These are phyloP conservation scores for Oncopodura yosiiana DNA, from an alignment of 1,140 invertebrate genomes.

Conservation along the genomic window DNA sequence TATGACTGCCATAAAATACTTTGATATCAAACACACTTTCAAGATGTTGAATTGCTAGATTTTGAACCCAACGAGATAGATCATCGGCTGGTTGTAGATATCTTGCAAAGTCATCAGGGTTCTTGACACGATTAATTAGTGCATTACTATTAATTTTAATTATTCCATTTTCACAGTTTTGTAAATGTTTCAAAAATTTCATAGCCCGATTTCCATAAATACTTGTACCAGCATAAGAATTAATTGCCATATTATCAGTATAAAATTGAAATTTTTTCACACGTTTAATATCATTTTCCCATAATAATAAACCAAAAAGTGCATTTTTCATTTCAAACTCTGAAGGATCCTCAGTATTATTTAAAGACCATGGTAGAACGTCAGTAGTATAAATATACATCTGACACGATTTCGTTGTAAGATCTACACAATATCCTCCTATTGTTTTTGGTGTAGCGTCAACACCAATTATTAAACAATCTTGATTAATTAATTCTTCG, in stretches of 20 bases:
- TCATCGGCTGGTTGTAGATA: slow-evolving; percentile 15
- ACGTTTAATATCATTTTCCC: slow-evolving; percentile 1
- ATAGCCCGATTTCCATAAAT: not conserved
- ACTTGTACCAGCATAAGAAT: not conserved
- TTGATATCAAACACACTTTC: no score
- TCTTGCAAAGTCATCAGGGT: not conserved
- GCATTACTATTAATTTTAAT: no score
- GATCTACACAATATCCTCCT: slow-evolving; percentile 11
- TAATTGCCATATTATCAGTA: not conserved
- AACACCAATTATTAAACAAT: slow-evolving; percentile 8
- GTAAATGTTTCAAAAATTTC: slow-evolving; percentile 12
- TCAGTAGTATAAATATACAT: not conserved
- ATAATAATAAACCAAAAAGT: slow-evolving; percentile 3
- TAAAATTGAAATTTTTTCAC: slow-evolving; percentile 2
- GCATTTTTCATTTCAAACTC: slow-evolving; percentile 23
- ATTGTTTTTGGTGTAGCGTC: not conserved
- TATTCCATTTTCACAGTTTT: slow-evolving; percentile 12
- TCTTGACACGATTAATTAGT: not conserved
- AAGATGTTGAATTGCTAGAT: no score
- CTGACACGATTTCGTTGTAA: not conserved
- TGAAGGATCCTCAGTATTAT: not conserved
- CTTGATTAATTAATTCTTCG: no score
- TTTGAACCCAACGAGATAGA: no score
- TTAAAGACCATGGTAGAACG: not conserved
- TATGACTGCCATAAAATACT: no score